Percentiles rank a stretch among this genome's conserved stretches.
Evolutionary conservation across 2,113 vertebrate species (phyloP).

Genomic region (Nymphicus hollandicus): DNA sequence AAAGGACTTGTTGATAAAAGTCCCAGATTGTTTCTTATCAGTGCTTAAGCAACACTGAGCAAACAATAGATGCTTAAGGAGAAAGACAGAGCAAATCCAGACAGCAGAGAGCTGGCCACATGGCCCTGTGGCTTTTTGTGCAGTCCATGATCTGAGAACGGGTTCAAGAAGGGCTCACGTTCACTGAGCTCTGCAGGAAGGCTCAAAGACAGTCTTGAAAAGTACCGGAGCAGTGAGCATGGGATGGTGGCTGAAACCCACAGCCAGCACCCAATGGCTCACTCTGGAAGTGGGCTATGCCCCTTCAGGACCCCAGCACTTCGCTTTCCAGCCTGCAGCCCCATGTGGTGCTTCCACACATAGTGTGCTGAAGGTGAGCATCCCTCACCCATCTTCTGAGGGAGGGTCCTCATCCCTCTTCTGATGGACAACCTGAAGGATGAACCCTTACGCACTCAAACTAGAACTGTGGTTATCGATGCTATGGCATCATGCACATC

Average conservation of each 20-base stretch:
- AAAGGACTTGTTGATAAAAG: background rate
- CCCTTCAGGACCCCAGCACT: background rate
- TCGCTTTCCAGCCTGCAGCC: background rate
- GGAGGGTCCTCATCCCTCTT: background rate
- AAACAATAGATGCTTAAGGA: background rate
- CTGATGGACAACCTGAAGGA: background rate
- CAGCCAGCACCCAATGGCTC: background rate
- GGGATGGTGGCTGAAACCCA: background rate
- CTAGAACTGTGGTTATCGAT: background rate
- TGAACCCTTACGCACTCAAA: background rate
- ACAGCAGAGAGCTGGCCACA: background rate
- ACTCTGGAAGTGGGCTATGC: background rate
- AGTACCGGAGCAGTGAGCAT: background rate
- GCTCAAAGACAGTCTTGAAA: background rate
- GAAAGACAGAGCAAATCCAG: background rate
- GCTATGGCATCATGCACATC: background rate
- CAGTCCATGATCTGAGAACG: accelerated
- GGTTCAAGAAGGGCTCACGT: background rate
- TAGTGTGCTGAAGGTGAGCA: accelerated
- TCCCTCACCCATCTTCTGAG: background rate
- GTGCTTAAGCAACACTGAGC: background rate
- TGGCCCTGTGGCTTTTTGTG: background rate
- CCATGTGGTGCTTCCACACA: background rate
- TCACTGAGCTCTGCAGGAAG: background rate
- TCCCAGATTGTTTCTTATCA: background rate